Percentiles rank a stretch among this genome's conserved stretches.
Conservation (phyloP, 2,888 invertebrate genomes). For the Saturnia pavonia region DNA sequence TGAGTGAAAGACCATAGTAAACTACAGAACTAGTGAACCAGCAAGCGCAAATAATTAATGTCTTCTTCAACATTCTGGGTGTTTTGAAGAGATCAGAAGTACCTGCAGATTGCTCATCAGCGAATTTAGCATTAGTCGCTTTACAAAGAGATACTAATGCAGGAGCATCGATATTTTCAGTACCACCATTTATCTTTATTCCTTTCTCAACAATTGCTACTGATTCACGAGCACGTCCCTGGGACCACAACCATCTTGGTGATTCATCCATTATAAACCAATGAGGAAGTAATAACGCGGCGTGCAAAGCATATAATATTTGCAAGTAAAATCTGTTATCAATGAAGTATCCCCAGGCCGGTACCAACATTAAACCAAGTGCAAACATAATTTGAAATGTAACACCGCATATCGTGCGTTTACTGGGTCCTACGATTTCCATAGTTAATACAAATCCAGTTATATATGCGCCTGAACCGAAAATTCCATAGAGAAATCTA, state of each 20-base stretch:
- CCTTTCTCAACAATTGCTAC: constrained; percentile 88
- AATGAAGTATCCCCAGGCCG: constrained; percentile 90
- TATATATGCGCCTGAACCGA: constrained; percentile 90
- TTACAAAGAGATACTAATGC: constrained; percentile 84
- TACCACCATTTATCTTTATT: constrained; percentile 85
- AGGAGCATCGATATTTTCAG: constrained; percentile 83
- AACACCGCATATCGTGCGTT: constrained; percentile 90
- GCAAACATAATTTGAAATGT: constrained; percentile 91
- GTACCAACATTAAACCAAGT: constrained; percentile 89
- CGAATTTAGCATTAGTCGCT: constrained; percentile 72
- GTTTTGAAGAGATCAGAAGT: constrained; percentile 88
- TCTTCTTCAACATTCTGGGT: constrained; percentile 88
- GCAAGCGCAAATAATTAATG: constrained; percentile 89
- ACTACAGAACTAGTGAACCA: constrained; percentile 94
- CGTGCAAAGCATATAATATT: constrained; percentile 89
- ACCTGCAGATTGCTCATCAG: constrained; percentile 80
- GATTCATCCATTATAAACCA: constrained; percentile 95
- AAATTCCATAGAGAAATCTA: constrained; percentile 89
- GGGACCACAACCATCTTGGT: constrained; percentile 93
- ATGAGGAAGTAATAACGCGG: constrained; percentile 86
- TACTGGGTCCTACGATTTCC: constrained; percentile 91
- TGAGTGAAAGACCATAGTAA: constrained; percentile 92
- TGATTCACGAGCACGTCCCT: constrained; percentile 88
- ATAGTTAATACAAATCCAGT: constrained; percentile 87
- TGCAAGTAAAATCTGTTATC: constrained; percentile 88